phyloP scores from a whole-genome alignment of 2,888 invertebrate genomes.

The Gari tellinella region DNA sequence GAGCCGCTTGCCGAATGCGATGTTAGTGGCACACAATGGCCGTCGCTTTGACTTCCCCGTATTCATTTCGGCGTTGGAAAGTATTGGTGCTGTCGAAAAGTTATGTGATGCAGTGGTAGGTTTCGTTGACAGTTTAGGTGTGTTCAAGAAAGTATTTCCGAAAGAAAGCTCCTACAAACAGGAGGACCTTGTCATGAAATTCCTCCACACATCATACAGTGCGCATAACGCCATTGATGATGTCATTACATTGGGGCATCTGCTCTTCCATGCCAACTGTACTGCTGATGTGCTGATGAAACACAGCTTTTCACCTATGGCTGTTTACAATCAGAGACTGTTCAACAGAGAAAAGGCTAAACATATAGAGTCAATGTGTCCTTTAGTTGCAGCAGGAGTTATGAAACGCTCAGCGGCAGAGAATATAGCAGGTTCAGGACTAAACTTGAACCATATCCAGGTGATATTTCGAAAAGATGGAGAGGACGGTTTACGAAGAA shows the following conservation, averaged over 20 bases:
- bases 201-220: conserved; percentile 21
- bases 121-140: conserved; percentile 24
- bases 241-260: conserved; percentile 14
- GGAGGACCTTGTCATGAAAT: conserved; percentile 6
- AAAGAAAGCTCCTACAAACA: conserved; percentile 26
- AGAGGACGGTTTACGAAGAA: conserved; percentile 25
- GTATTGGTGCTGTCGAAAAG: not conserved
- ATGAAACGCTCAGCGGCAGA: conserved; percentile 28
- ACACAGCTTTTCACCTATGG: conserved; percentile 14
- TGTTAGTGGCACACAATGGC: conserved; percentile 47
- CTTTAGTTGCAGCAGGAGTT: conserved; percentile 15
- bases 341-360: conserved; percentile 21
- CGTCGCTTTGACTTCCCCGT: conserved; percentile 46
- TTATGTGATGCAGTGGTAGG: conserved; percentile 19
- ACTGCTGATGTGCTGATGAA: not conserved
- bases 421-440: conserved; percentile 41
- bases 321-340: conserved; percentile 2
- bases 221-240: conserved; percentile 44
- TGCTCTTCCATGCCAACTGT: not conserved
- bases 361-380: conserved; percentile 17
- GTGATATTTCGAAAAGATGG: conserved; percentile 18
- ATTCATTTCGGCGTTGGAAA: conserved; percentile 3
- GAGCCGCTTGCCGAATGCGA: conserved; percentile 14
- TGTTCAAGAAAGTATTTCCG: conserved; percentile 26
- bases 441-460: conserved; percentile 16